Base-by-base conservation (phyloP, 2,888 invertebrate genomes). In the Eupelmus urozonus region DNA sequence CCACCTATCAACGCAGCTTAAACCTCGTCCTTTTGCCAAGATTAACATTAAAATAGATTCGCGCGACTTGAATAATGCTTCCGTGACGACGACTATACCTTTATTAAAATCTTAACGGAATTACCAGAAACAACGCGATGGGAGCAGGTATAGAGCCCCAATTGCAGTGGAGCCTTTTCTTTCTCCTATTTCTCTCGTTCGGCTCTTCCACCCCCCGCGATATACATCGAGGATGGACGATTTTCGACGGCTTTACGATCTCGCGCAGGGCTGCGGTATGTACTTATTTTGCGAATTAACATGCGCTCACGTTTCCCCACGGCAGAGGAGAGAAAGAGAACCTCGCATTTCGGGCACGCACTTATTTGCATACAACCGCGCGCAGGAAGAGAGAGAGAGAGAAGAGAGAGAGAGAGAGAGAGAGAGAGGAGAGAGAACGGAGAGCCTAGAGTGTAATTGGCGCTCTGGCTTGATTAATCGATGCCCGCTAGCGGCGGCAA, bases 241-340 rank as follows among this genome's bases (percentile, higher is more conserved):
- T 69, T 42, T 42, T 69, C 57, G 57, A 27, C 49, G 45, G 18
- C 18, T 59, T 27, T 34, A 25, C 27, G 57, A 53, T 66, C 20
- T 16, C 67, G 7, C 2, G 29, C 29, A 16, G 25, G 9, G 51
- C 34, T 34, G 20, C 23, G 27, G 18, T 11, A 9, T 57, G 45
- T 67, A 27, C 75, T 75, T 75, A 75, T 75, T 75, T 75, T 51
- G 51, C 60, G 51, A 67, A 75, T 76, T 76, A 76, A 69, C 70
- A 76, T 76, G 55, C 42, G 63, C 70, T 57, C 55, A n/a, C n/a
- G 34, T 53, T 18, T 59, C 13, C 25, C 23, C 13, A 3, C 65
- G 7, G n/a, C n/a, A 34, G 7, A n/a, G 27, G 27, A 11, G 20
- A n/a, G 13, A 13, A 18, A 29, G 45, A 34, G 51, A 62, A 40